Percentiles rank a stretch among this genome's conserved stretches.
Evolutionary conservation across 2,797 vertebrate species (phyloP).

Genomic region (Gymnoscopelus braueri): DNA sequence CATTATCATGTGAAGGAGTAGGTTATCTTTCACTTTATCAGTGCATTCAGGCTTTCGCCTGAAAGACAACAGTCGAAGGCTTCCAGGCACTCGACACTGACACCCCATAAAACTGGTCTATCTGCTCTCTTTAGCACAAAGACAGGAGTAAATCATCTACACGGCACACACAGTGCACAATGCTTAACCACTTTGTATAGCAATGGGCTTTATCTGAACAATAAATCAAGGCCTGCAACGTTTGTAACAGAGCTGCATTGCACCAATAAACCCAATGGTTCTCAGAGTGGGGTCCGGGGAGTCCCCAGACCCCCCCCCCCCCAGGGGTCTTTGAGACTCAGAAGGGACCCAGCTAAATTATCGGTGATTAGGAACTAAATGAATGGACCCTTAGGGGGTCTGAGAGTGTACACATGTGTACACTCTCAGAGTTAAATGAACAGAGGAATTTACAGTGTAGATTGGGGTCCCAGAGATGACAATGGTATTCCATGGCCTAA

Average conservation of each 20-base stretch:
- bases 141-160: not conserved
- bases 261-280: too few species aligned
- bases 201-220: conserved; percentile 26
- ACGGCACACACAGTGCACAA: not conserved
- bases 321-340: too few species aligned
- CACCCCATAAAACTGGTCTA: conserved; percentile 28
- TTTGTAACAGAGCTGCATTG: too few species aligned
- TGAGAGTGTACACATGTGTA: too few species aligned
- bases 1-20: not conserved
- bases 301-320: too few species aligned
- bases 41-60: conserved; percentile 9
- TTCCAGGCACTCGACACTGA: conserved; percentile 40
- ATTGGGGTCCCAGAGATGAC: too few species aligned
- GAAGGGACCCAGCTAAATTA: not conserved
- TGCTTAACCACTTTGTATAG: not conserved
- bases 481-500: too few species aligned
- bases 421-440: too few species aligned
- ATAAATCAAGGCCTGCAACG: conserved; percentile 14
- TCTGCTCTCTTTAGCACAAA: not conserved
- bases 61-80: conserved; percentile 24
- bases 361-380: not conserved
- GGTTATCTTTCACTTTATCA: conserved; percentile 27
- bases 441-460: too few species aligned
- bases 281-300: too few species aligned
- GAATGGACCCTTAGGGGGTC: too few species aligned